These are phyloP conservation scores for Xiphophorus hellerii DNA, from an alignment of 2,113 vertebrate species.

Conservation along the genomic window DNA sequence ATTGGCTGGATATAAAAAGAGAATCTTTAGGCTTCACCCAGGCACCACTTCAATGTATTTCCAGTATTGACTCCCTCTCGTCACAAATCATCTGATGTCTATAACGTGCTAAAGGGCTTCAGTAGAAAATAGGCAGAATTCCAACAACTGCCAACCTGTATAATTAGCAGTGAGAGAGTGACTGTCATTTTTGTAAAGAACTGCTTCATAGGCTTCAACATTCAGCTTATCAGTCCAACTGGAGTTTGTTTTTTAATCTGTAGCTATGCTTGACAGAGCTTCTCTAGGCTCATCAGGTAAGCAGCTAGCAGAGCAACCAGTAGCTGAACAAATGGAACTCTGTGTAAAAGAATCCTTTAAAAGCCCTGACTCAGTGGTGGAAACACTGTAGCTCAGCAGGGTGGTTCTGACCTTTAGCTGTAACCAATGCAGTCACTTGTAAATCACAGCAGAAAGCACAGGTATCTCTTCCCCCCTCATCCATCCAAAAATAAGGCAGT, in stretches of 20 bases:
- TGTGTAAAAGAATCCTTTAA: background rate
- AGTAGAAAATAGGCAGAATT: too few relatives aligned
- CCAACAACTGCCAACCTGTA: conserved; percentile 48
- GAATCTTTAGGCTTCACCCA: too few relatives aligned
- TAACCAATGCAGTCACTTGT: conserved; percentile 45
- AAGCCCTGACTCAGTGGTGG: background rate
- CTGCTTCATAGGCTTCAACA: background rate
- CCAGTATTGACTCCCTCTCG: too few relatives aligned
- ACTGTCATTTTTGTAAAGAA: conserved; percentile 7
- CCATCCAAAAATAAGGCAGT: conserved; percentile 48
- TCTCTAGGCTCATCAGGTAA: background rate
- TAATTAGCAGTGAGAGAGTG: conserved; percentile 53
- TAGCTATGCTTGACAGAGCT: conserved; percentile 3
- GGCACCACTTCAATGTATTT: too few relatives aligned
- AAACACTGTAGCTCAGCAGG: background rate
- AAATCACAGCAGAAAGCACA: conserved; percentile 54
- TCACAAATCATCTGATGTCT: too few relatives aligned
- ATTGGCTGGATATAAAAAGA: too few relatives aligned
- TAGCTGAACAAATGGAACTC: background rate
- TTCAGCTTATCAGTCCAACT: too few relatives aligned
- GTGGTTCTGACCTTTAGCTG: conserved; percentile 54
- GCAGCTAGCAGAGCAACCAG: background rate
- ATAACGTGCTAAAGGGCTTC: too few relatives aligned
- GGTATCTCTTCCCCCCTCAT: conserved; percentile 40
- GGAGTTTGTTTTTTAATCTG: background rate